Percentiles rank a stretch among this genome's conserved stretches.
These are phyloP conservation scores for Fukomys damarensis DNA, from an alignment of 2,113 vertebrate species.

Conservation along the genomic window DNA sequence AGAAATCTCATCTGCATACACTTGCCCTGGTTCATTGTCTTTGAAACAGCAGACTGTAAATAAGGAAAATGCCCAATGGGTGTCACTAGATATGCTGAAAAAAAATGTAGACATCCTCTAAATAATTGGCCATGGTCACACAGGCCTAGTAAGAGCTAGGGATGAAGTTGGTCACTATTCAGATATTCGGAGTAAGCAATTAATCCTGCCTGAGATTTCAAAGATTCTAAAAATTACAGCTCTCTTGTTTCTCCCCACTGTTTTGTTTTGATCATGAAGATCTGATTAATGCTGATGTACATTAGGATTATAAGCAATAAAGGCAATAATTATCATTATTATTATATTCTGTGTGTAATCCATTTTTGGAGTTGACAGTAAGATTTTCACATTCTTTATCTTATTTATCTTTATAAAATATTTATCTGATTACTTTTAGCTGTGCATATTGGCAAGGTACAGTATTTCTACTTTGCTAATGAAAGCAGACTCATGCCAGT, in stretches of 20 bases:
- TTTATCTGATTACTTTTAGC: not conserved
- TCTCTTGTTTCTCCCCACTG: not conserved
- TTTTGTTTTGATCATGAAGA: not conserved
- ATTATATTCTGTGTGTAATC: not conserved
- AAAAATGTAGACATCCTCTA: not conserved
- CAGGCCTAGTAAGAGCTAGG: not conserved
- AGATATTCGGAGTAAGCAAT: not conserved
- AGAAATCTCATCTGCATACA: constrained; percentile 52
- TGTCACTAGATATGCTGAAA: constrained; percentile 14
- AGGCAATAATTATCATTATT: not conserved
- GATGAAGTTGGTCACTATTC: not conserved
- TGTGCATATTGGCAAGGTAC: not conserved
- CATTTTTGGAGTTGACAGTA: not conserved
- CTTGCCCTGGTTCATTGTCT: constrained; percentile 53
- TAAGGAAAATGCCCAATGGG: not conserved
- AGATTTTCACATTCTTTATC: not conserved
- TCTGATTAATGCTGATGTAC: not conserved
- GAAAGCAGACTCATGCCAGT: not conserved
- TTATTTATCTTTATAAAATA: not conserved
- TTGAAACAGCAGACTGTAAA: constrained; percentile 63
- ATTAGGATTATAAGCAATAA: not conserved
- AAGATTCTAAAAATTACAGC: not conserved
- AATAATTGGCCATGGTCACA: not conserved
- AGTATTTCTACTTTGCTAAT: not conserved
- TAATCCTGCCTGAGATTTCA: not conserved